phyloP scores from a whole-genome alignment of 1,140 invertebrate genomes.

The Drosophila varians region DNA sequence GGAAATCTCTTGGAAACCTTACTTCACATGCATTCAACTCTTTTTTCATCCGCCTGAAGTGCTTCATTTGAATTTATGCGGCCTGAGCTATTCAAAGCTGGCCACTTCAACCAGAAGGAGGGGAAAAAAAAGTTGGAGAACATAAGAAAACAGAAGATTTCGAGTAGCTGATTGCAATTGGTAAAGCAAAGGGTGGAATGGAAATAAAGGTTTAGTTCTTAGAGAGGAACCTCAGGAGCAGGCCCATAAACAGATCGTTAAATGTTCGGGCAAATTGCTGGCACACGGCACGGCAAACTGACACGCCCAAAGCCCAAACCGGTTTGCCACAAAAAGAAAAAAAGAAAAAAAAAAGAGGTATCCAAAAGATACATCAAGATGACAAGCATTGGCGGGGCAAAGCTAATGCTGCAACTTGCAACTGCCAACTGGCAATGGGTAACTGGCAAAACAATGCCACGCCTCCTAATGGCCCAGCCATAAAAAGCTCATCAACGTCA shows the following conservation, averaged over 20 bases:
- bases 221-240: constrained; percentile 6
- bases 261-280: constrained; percentile 72
- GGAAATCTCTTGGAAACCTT: constrained; percentile 50
- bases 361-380: constrained; percentile 58
- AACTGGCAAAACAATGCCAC: constrained; percentile 62
- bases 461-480: constrained; percentile 74
- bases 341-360: constrained; percentile 2
- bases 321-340: constrained; percentile 38
- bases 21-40: constrained; percentile 26
- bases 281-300: constrained; percentile 65
- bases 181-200: constrained; percentile 13
- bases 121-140: constrained; percentile 10
- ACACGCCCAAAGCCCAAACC: constrained; percentile 69
- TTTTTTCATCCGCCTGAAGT: constrained; percentile 33
- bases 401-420: constrained; percentile 64
- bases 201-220: constrained; percentile 17
- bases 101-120: constrained; percentile 63
- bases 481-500: constrained; percentile 79
- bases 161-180: constrained; percentile 69
- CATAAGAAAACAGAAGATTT: constrained; percentile 45
- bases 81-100: constrained; percentile 58
- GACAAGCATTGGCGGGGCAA: constrained; percentile 45
- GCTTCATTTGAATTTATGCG: constrained; percentile 80
- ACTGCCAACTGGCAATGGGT: constrained; percentile 24
- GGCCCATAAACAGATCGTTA: constrained; percentile 77